Conservation (phyloP, 1,140 invertebrate genomes). For the Zelostemma sp. region DNA sequence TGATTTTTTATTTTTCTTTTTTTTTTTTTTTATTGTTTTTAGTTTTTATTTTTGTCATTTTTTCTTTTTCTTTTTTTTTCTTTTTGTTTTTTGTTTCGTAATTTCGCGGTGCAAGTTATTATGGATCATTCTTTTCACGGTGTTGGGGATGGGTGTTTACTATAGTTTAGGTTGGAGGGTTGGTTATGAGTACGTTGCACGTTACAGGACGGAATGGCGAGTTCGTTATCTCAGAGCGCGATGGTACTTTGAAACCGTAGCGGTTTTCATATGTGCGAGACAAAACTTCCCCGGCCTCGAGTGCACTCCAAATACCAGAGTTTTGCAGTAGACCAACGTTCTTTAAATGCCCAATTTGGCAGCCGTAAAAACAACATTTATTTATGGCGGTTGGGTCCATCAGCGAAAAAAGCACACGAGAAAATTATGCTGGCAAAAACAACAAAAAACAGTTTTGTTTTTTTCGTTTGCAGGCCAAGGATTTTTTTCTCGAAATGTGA, state of each 20-base stretch:
- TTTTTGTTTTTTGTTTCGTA: too few relatives aligned
- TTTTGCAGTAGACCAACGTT: conserved; percentile 50
- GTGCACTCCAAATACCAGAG: conserved; percentile 6
- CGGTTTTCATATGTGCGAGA: conserved; percentile 31
- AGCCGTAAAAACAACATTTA: conserved; percentile 70
- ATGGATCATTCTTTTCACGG: too few relatives aligned
- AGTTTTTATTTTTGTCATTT: too few relatives aligned
- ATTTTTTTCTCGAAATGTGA: too few relatives aligned
- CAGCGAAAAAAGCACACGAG: conserved; percentile 59
- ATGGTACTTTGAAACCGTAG: conserved; percentile 24
- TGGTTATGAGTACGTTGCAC: background rate
- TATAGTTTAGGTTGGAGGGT: too few relatives aligned
- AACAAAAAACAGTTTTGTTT: too few relatives aligned
- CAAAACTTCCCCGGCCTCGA: conserved; percentile 21
- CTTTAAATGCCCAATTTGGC: conserved; percentile 70
- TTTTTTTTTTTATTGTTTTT: too few relatives aligned
- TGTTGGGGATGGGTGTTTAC: too few relatives aligned
- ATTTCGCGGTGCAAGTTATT: too few relatives aligned
- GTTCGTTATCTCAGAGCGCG: conserved; percentile 44
- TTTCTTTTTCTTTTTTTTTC: too few relatives aligned
- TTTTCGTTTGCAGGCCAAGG: too few relatives aligned
- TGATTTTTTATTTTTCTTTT: too few relatives aligned
- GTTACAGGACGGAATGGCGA: conserved; percentile 28
- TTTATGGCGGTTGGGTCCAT: conserved; percentile 65
- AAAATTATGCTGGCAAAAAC: conserved; percentile 60